Base-by-base conservation (phyloP, 2,888 invertebrate genomes). In the Eupithecia abbreviata region DNA sequence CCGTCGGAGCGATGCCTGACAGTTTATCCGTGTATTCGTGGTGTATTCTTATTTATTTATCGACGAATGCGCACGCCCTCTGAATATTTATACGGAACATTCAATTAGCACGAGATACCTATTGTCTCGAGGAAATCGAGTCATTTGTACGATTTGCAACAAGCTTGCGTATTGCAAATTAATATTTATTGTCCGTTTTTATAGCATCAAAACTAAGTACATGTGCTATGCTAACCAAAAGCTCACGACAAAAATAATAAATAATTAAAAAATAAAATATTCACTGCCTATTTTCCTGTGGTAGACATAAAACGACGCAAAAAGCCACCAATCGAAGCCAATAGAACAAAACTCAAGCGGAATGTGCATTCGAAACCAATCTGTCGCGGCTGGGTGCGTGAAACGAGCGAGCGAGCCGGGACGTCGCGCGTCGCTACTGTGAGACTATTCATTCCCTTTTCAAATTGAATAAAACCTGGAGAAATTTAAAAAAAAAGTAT, bases 31-130 rank as follows among this genome's bases (percentile, higher is more conserved):
- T 81, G 80, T 81, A 78, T 82, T 81, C 80, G 76, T 84, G 82
- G 83, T 83, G 79, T 81, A 78, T 82, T 81, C 80, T 77, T 84
- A 83, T 84, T 84, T 86, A 85, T 85, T 85, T 82, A 82, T 84
- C 84, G 80, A 80, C 81, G 81, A 79, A 82, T 81, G 77, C 82
- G 82, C 81, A 83, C 83, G 65, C 18, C 15, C 68, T 69, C 70
- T 3, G 85, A 83, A 84, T 84, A 85, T 77, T 76, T 69, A 72
- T 55, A 66, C 72, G 69, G 47, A 74, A 71, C 73, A 72, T 72
- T 68, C 77, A 51, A 73, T 77, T 76, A 76, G 69, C 47, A 69
- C 71, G 65, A 65, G 45, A 18, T 49, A 51, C 13, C 55, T 75
- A 62, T 69, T 80, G 73, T 73, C 66, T 69, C 72, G 45, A 77